Evolutionary conservation across 2,888 invertebrate genomes (phyloP).

Genomic region (Augiades crinisus): DNA sequence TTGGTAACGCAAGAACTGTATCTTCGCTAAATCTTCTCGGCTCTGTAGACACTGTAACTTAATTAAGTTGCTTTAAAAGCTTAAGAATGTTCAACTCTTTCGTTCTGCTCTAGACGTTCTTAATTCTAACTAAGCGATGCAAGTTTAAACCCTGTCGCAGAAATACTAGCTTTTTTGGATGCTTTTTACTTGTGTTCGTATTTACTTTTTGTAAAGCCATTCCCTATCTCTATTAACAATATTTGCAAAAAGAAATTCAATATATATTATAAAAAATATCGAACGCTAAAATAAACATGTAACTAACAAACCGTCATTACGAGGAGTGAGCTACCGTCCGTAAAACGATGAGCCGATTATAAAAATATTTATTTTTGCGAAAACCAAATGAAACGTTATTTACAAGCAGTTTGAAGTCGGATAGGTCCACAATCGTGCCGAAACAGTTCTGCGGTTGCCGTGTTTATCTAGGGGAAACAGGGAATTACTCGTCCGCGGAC

Average conservation of each 20-base stretch:
- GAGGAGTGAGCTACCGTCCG: too few species aligned
- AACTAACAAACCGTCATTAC: too few species aligned
- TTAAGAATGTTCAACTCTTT: slow-evolving; percentile 21
- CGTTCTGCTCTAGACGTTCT: slow-evolving; percentile 2
- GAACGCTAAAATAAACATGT: too few species aligned
- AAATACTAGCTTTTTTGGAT: background rate
- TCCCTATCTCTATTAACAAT: too few species aligned
- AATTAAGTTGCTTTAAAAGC: slow-evolving; percentile 23
- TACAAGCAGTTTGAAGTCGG: background rate
- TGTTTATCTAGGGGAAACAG: slow-evolving; percentile 50
- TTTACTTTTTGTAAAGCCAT: too few species aligned
- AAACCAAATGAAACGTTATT: slow-evolving; percentile 3
- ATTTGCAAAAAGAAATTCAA: too few species aligned
- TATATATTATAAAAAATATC: too few species aligned
- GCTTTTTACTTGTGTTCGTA: background rate
- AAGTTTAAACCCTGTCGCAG: background rate
- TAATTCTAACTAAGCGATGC: background rate
- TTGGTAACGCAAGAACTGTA: slow-evolving; percentile 21
- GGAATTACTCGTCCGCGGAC: slow-evolving; percentile 54
- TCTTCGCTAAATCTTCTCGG: slow-evolving; percentile 22
- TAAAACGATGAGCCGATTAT: background rate
- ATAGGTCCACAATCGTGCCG: slow-evolving; percentile 1
- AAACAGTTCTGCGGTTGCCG: slow-evolving; percentile 26
- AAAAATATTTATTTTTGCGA: slow-evolving; percentile 5
- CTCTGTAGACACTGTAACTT: slow-evolving; percentile 22